Conservation (phyloP, 2,888 invertebrate species). For the Ptilodon capucinus region DNA sequence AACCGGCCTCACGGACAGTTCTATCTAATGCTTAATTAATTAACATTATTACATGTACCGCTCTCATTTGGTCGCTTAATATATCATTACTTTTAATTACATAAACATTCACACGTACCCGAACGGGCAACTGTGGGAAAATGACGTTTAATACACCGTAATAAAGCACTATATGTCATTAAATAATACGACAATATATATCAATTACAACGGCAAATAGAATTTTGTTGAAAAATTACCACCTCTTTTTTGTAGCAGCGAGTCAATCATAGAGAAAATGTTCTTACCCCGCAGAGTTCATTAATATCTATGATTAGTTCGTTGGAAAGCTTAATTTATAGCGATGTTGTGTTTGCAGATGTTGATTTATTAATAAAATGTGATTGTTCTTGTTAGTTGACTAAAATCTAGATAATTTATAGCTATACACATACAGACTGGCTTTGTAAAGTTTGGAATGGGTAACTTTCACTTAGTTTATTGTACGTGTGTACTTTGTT, state of each 20-base stretch:
- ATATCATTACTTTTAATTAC: constrained; percentile 33
- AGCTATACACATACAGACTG: too few species aligned
- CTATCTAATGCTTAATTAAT: constrained; percentile 69
- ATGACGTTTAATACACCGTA: not conserved
- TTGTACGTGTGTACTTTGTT: too few species aligned
- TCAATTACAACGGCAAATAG: not conserved
- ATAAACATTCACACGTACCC: constrained; percentile 10
- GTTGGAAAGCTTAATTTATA: constrained; percentile 5
- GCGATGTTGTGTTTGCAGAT: not conserved
- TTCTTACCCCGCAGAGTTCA: constrained; percentile 28
- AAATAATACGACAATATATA: not conserved
- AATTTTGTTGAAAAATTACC: constrained; percentile 1
- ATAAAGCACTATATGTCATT: not conserved
- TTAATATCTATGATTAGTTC: constrained; percentile 22
- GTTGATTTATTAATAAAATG: constrained; percentile 5
- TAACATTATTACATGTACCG: constrained; percentile 56
- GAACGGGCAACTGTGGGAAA: not conserved
- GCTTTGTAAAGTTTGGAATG: too few species aligned
- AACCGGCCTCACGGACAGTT: constrained; percentile 61
- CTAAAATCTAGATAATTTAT: not conserved
- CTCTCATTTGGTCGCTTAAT: constrained; percentile 57
- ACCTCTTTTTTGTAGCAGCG: constrained; percentile 9
- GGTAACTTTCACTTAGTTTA: too few species aligned
- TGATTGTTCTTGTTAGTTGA: not conserved
- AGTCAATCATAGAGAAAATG: constrained; percentile 11